Percentiles rank a stretch among this genome's conserved stretches.
phyloP scores from a whole-genome alignment of 2,797 vertebrate species.

The Coracias cyanogaster region DNA sequence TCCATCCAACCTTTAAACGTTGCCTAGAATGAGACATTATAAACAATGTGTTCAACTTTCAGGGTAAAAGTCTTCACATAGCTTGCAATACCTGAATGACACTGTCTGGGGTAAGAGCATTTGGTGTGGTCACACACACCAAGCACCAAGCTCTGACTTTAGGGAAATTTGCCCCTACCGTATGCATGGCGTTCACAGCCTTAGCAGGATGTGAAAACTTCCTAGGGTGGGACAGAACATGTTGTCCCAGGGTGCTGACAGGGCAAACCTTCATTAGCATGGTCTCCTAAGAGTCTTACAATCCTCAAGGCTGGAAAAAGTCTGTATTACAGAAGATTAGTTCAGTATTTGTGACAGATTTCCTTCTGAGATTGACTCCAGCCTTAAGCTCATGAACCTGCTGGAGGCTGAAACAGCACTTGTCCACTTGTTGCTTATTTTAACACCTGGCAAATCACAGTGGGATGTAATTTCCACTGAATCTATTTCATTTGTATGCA shows the following conservation, averaged over 20 bases:
- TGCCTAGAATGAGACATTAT: conserved; percentile 69
- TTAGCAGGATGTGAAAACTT: background rate
- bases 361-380: background rate
- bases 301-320: background rate
- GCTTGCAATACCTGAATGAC: background rate
- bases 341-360: background rate
- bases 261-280: background rate
- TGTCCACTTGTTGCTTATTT: background rate
- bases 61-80: background rate
- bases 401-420: background rate
- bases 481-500: background rate
- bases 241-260: background rate
- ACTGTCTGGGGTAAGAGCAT: background rate
- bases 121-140: rapidly evolving
- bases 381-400: background rate
- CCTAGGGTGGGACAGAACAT: background rate
- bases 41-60: background rate
- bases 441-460: background rate
- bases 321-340: background rate
- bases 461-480: background rate
- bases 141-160: background rate
- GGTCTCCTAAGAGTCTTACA: background rate
- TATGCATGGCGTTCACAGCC: background rate
- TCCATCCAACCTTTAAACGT: conserved; percentile 86
- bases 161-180: background rate